Conservation (phyloP, 2,797 vertebrate genomes). For the Betta splendens region DNA sequence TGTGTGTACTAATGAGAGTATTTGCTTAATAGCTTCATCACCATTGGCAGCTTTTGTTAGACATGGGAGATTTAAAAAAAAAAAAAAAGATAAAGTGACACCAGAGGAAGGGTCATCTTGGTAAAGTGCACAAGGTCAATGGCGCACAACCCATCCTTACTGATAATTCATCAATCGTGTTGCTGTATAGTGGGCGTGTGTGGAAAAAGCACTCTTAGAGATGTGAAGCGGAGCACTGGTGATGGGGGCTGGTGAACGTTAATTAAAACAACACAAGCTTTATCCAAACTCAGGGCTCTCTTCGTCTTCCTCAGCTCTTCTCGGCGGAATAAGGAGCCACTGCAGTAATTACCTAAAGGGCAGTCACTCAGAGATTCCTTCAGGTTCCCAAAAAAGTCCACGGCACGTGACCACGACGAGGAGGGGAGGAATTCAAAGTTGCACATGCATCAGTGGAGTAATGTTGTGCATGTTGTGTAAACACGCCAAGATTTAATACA, state of each 20-base stretch:
- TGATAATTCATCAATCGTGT: slow-evolving; percentile 61
- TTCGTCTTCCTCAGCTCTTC: slow-evolving; percentile 62
- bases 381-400: slow-evolving; percentile 67
- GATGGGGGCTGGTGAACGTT: slow-evolving; percentile 72
- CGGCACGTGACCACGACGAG: slow-evolving; percentile 47
- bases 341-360: slow-evolving; percentile 70
- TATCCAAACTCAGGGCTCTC: slow-evolving; percentile 67
- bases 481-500: slow-evolving; percentile 17
- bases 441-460: background rate
- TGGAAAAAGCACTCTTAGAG: slow-evolving; percentile 37
- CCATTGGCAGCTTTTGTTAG: slow-evolving; percentile 76
- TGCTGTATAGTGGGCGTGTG: slow-evolving; percentile 30
- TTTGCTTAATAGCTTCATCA: slow-evolving; percentile 80
- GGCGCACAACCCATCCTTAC: slow-evolving; percentile 51
- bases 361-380: slow-evolving; percentile 62
- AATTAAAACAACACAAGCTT: slow-evolving; percentile 78
- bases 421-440: slow-evolving; percentile 26
- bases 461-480: slow-evolving; percentile 7
- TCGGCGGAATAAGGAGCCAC: slow-evolving; percentile 75
- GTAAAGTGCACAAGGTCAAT: slow-evolving; percentile 61
- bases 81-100: slow-evolving; percentile 41
- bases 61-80: slow-evolving; percentile 71
- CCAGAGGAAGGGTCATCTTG: slow-evolving; percentile 56
- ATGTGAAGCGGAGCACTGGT: slow-evolving; percentile 50
- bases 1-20: slow-evolving; percentile 83